Evolutionary conservation across 1,140 invertebrate genomes (phyloP).

Genomic region (Streblospio benedicti): DNA sequence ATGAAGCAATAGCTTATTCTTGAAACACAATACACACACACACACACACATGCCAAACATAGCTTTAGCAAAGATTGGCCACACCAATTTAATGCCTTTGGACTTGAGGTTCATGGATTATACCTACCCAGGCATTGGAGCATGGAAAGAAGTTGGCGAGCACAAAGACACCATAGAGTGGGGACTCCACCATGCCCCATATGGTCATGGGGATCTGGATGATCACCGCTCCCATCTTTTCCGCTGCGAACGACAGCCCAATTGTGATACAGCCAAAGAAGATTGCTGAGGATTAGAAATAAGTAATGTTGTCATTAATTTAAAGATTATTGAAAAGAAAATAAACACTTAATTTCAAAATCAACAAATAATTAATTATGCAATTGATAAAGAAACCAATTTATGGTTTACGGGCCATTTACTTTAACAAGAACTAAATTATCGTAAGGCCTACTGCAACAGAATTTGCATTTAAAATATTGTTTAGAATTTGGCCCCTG

Average conservation of each 20-base stretch:
- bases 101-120: no score
- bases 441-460: no score
- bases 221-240: neutral
- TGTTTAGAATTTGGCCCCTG: no score
- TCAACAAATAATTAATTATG: neutral
- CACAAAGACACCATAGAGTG: conserved; percentile 27
- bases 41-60: no score
- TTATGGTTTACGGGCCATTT: neutral
- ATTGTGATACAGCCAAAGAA: conserved; percentile 6
- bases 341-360: neutral
- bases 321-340: neutral
- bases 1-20: no score
- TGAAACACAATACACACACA: no score
- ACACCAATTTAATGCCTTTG: no score
- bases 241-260: conserved; percentile 4
- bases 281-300: neutral
- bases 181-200: conserved; percentile 29
- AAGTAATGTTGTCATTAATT: neutral
- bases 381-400: neutral
- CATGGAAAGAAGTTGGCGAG: conserved; percentile 34
- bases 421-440: neutral
- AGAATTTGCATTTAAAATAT: no score
- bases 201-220: conserved; percentile 55
- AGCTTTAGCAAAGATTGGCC: no score
- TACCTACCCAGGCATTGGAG: conserved; percentile 19